These are phyloP conservation scores for Leptobrachium ailaonicum DNA, from an alignment of 2,113 vertebrate species.

Conservation along the genomic window DNA sequence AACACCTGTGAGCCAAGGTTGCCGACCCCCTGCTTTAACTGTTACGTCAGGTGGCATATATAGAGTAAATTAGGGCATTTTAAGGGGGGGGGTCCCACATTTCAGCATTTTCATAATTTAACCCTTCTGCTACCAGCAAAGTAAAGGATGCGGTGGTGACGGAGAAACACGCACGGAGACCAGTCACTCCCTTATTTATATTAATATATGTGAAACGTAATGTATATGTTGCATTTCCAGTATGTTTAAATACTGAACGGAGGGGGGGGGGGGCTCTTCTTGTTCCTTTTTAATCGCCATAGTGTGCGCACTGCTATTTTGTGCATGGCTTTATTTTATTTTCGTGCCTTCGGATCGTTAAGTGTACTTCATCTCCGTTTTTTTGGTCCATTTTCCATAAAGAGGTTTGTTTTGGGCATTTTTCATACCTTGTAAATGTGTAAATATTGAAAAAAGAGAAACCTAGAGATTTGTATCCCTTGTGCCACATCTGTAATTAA, in stretches of 20 bases:
- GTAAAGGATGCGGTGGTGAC: not conserved
- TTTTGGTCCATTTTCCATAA: not conserved
- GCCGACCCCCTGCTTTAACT: too few relatives aligned
- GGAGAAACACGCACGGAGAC: not conserved
- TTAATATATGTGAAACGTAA: too few relatives aligned
- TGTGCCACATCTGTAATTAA: not conserved
- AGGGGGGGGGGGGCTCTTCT: not conserved
- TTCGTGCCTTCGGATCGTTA: conserved; percentile 10
- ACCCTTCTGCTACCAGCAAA: not conserved
- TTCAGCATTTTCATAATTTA: too few relatives aligned
- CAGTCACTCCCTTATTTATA: not conserved
- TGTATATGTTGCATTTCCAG: not conserved
- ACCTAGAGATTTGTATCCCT: conserved; percentile 17
- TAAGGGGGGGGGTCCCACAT: not conserved
- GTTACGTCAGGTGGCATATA: too few relatives aligned
- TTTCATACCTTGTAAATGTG: conserved; percentile 29
- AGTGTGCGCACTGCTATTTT: not conserved
- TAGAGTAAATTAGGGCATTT: too few relatives aligned
- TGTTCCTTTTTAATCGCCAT: not conserved
- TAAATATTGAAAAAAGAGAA: conserved; percentile 13
- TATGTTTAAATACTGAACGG: conserved; percentile 28
- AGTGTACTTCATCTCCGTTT: not conserved
- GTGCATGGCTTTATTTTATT: not conserved
- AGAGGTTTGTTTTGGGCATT: not conserved
- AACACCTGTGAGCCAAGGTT: too few relatives aligned